These are phyloP conservation scores for Acronicta leporina DNA, from an alignment of 2,888 invertebrate species.

Conservation along the genomic window DNA sequence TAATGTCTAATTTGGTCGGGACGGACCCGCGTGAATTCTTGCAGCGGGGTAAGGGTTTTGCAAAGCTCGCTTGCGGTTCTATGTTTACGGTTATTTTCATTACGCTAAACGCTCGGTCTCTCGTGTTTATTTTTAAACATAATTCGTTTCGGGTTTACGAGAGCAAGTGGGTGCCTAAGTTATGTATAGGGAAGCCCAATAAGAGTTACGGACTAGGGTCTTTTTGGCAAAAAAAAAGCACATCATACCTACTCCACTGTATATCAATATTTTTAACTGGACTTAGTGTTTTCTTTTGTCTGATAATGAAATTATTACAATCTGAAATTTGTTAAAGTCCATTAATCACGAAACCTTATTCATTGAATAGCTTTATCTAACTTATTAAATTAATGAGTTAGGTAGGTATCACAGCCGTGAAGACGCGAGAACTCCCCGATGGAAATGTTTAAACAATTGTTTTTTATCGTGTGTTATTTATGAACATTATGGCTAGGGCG, in stretches of 20 bases:
- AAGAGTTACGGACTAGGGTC: constrained; percentile 1
- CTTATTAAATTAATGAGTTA: no score
- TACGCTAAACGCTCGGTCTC: constrained; percentile 76
- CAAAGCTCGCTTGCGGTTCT: constrained; percentile 61
- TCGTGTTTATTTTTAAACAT: constrained; percentile 66
- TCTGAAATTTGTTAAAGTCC: no score
- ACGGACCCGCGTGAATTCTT: constrained; percentile 65
- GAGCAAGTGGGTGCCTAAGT: constrained; percentile 47
- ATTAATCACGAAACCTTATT: no score
- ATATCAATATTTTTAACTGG: no score
- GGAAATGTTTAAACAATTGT: no score
- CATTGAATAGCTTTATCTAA: no score
- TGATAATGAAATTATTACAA: no score
- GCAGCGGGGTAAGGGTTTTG: constrained; percentile 58
- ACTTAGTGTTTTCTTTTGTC: no score
- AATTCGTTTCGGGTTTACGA: constrained; percentile 58
- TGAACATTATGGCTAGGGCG: no score
- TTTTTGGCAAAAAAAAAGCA: neutral
- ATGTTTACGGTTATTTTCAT: constrained; percentile 83
- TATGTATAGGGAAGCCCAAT: constrained; percentile 31
- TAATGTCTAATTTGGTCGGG: constrained; percentile 78
- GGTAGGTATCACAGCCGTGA: no score
- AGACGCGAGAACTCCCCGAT: no score
- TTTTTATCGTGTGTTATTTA: no score
- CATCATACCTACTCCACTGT: neutral